Conservation (phyloP, 2,113 vertebrate genomes). For the Recurvirostra avosetta region DNA sequence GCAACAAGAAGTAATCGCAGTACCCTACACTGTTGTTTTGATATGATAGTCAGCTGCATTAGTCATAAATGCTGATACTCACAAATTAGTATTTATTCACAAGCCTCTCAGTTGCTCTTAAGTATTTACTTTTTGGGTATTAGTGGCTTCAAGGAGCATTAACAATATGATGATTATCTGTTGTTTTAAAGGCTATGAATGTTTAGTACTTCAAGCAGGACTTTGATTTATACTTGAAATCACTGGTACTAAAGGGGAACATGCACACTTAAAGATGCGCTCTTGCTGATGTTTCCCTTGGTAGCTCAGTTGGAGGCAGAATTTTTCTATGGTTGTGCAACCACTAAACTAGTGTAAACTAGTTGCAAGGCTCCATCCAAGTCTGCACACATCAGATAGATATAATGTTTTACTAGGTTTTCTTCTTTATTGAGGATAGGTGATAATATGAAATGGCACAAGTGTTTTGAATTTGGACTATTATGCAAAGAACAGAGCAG, state of each 20-base stretch:
- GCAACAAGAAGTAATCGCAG: neutral
- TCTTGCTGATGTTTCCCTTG: neutral
- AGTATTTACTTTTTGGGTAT: conserved; percentile 9
- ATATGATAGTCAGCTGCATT: neutral
- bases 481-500: neutral
- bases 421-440: neutral
- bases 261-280: neutral
- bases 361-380: neutral
- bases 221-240: conserved; percentile 12
- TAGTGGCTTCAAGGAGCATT: conserved; percentile 19
- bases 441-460: neutral
- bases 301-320: neutral
- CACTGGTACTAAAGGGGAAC: neutral
- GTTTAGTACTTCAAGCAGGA: neutral
- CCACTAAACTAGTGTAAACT: neutral
- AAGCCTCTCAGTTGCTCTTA: neutral
- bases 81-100: conserved; percentile 2
- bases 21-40: neutral
- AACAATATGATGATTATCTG: neutral
- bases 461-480: neutral
- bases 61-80: neutral
- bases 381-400: neutral
- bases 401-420: neutral
- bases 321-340: neutral
- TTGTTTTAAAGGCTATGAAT: conserved; percentile 7